phyloP scores from a whole-genome alignment of 35 echinoderm and acorn worm species.

The Lytechinus pictus region DNA sequence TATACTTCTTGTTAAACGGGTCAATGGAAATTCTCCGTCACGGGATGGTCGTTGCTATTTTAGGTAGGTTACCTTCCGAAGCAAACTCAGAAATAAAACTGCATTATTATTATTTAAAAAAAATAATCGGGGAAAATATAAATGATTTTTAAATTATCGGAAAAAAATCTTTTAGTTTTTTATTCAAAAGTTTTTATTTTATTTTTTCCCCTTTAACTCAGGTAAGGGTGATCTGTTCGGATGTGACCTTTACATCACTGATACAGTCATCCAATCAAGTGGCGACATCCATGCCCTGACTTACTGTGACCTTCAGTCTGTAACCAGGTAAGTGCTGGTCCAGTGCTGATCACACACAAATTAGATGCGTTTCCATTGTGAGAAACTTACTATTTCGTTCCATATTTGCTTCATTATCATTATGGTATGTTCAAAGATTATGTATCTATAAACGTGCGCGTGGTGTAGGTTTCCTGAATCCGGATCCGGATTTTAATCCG shows the following conservation, averaged over 20 bases:
- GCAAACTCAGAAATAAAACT: not conserved
- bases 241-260: constrained; percentile 88
- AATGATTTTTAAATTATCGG: too few relatives aligned
- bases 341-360: too few relatives aligned
- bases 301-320: constrained; percentile 93
- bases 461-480: too few relatives aligned
- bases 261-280: constrained; percentile 82
- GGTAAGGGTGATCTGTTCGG: constrained; percentile 99
- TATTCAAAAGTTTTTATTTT: not conserved
- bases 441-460: too few relatives aligned
- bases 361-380: too few relatives aligned
- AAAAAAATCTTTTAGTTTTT: too few relatives aligned
- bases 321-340: constrained; percentile 68
- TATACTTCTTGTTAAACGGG: constrained; percentile 95
- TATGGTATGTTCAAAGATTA: too few relatives aligned
- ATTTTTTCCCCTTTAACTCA: constrained; percentile 14
- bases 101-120: too few relatives aligned
- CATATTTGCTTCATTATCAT: too few relatives aligned
- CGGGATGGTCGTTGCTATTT: constrained; percentile 96
- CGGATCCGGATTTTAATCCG: too few relatives aligned
- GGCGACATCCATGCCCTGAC: constrained; percentile 97
- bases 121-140: too few relatives aligned
- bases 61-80: constrained; percentile 66
- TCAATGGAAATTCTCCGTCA: constrained; percentile 95
- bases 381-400: too few relatives aligned